Percentiles rank a stretch among this genome's conserved stretches.
phyloP scores from a whole-genome alignment of 2,888 invertebrate species.

The Prosapia bicincta region DNA sequence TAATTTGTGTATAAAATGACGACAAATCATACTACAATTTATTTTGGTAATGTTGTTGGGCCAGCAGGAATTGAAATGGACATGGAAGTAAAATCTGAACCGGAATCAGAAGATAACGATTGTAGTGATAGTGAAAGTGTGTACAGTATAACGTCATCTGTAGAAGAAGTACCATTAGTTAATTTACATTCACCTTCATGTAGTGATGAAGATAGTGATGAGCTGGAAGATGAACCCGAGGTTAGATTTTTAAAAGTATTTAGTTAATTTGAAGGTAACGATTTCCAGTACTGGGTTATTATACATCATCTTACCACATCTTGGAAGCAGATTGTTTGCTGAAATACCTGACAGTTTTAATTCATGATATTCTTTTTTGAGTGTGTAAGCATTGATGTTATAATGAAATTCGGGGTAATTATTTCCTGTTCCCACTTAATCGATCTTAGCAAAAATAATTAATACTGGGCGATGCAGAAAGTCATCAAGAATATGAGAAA shows the following conservation, averaged over 20 bases:
- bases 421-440: no score
- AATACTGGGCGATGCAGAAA: no score
- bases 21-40: background rate
- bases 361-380: no score
- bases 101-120: slow-evolving; percentile 18
- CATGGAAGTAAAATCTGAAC: slow-evolving; percentile 21
- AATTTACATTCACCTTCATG: background rate
- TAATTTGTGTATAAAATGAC: background rate
- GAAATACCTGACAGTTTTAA: no score
- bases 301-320: no score
- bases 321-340: no score
- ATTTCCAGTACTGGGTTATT: no score
- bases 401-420: no score
- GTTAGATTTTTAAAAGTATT: slow-evolving; percentile 12
- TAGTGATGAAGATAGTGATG: slow-evolving; percentile 9
- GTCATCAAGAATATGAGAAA: no score
- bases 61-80: slow-evolving; percentile 17
- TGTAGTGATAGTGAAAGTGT: background rate
- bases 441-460: no score
- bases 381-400: no score
- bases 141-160: slow-evolving; percentile 10
- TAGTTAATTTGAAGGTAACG: no score
- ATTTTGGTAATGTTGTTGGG: slow-evolving; percentile 7
- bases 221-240: slow-evolving; percentile 17
- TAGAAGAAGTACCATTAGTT: slow-evolving; percentile 8